Evolutionary conservation across 2,797 vertebrate species (phyloP).

Genomic region (Poecilia gillii): DNA sequence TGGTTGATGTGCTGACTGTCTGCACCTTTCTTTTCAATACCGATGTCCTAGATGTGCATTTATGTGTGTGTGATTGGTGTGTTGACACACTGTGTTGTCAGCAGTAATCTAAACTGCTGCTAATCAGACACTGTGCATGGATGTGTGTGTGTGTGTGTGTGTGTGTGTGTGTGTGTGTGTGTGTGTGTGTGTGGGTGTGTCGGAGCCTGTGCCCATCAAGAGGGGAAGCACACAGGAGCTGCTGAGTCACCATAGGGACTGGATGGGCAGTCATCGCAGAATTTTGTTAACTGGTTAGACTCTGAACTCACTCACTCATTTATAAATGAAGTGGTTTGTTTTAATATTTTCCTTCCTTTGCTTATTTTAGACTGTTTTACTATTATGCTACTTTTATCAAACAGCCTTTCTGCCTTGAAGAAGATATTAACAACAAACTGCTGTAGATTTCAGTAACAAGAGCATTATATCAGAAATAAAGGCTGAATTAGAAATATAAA

Average conservation of each 20-base stretch:
- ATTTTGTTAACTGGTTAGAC: constrained; percentile 42
- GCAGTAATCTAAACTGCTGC: constrained; percentile 64
- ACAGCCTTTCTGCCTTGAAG: neutral
- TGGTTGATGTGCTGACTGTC: constrained; percentile 30
- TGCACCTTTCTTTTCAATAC: constrained; percentile 21
- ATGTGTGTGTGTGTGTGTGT: constrained; percentile 50
- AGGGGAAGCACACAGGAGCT: constrained; percentile 56
- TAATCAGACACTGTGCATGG: constrained; percentile 40
- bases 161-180: constrained; percentile 44
- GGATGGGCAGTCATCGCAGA: constrained; percentile 59
- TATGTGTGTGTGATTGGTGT: constrained; percentile 5
- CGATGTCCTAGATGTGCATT: constrained; percentile 13
- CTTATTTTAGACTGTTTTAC: neutral
- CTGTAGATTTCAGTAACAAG: neutral
- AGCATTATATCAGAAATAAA: neutral
- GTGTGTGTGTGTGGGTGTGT: constrained; percentile 45
- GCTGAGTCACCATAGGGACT: constrained; percentile 78
- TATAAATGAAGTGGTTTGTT: neutral
- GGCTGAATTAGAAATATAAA: neutral
- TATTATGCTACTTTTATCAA: neutral
- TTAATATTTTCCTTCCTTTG: neutral
- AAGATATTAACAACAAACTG: neutral
- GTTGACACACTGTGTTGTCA: constrained; percentile 60
- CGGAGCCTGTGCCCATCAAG: constrained; percentile 46
- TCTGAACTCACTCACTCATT: neutral